Base-by-base conservation (phyloP, 2,113 vertebrate species). In the Platysternon megacephalum region DNA sequence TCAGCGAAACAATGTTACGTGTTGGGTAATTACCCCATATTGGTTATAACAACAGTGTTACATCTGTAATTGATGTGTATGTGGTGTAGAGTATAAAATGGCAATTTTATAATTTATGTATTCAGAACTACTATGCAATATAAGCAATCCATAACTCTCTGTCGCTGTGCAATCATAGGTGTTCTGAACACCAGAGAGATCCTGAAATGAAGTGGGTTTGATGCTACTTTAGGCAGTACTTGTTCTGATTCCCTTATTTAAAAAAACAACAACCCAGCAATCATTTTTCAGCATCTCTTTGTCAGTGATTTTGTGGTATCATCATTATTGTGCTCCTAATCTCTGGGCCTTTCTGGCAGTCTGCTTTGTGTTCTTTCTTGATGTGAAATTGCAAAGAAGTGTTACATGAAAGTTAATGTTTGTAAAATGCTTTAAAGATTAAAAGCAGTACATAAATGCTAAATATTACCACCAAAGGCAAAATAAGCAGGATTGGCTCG, bases 401-500 rank as follows among this genome's bases (percentile, higher is more conserved):
- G 52, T 95, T 88, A 48, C 3, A 55, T 79, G 92, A 96, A 87
- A 87, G 0, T 1, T 92, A 83, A 88, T 88, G 42, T 88, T 92
- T 85, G 79, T 88, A 87, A 96, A 93, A 88, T 68, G 84, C 96
- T 97, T 95, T 94, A 89, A 96, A 95, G 95, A 93, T 97, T 6
- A 97, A 94, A 95, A 95, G 84, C 87, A 90, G 76, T 90, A 76
- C 85, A n/a, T 87, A 84, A 93, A 92, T 39, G n/a, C 49, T 55
- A 97, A 97, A 91, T 93, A 95, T 96, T 97, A 93, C 86, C 89
- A 93, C 96, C 91, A 76, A 87, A 88, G 96, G 91, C 96, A 94
- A 93, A 95, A 84, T 82, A 76, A 91, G 85, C 86, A 24, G 82
- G 87, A 93, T 79, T 85, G 92, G 74, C 82, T 97, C 87, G 56